phyloP scores from a whole-genome alignment of 1,140 invertebrate genomes.

The Anastatus disparis region DNA sequence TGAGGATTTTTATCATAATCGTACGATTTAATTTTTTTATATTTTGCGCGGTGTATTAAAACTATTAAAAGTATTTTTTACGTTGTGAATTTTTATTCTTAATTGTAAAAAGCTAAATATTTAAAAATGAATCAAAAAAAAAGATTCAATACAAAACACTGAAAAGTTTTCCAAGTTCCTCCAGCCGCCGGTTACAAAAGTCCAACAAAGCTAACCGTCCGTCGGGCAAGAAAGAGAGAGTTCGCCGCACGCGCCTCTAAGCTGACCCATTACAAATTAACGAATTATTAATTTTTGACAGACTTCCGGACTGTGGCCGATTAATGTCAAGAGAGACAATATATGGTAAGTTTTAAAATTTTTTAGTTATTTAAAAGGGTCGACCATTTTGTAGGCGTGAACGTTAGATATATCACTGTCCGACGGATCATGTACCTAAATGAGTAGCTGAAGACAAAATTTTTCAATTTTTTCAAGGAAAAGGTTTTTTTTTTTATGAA shows the following conservation, averaged over 20 bases:
- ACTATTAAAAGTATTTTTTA: too few species aligned
- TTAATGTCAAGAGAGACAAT: background rate
- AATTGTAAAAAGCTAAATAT: too few species aligned
- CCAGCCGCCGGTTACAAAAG: background rate
- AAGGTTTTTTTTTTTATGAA: too few species aligned
- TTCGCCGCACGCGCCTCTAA: background rate
- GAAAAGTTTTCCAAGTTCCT: background rate
- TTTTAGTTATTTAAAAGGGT: background rate
- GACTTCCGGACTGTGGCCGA: constrained; percentile 46
- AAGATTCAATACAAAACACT: background rate
- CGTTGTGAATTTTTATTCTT: too few species aligned
- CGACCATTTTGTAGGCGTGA: background rate
- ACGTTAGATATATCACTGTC: constrained; percentile 4
- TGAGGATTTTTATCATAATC: too few species aligned
- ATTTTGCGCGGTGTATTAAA: too few species aligned
- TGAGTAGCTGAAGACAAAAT: background rate
- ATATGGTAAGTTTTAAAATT: background rate
- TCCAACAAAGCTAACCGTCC: too few species aligned
- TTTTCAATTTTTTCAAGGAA: background rate
- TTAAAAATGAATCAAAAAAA: too few species aligned
- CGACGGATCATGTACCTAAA: constrained; percentile 12
- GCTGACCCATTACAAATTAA: constrained; percentile 55
- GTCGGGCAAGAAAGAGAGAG: background rate
- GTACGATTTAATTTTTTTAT: too few species aligned
- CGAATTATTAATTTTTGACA: constrained; percentile 57